Conservation (phyloP, 2,113 vertebrate genomes). For the Cyanoliseus patagonus region DNA sequence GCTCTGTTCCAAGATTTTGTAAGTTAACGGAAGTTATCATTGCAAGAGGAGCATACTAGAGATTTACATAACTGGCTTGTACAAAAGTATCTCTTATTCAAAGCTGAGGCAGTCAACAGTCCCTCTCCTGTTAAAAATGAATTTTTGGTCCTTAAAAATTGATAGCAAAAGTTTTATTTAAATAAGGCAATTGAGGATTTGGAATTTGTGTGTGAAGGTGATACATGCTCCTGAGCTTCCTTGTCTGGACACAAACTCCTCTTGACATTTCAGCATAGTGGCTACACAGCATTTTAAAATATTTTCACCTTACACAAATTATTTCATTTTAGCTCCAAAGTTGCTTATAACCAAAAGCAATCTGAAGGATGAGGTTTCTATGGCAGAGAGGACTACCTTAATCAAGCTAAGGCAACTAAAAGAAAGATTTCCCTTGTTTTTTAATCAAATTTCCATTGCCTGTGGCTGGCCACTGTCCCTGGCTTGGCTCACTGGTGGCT, state of each 20-base stretch:
- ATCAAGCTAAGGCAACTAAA: background rate
- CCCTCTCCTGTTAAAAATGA: background rate
- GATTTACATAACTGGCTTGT: background rate
- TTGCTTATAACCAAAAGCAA: background rate
- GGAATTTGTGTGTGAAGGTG: background rate
- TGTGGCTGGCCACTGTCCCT: no score
- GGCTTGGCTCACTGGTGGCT: background rate
- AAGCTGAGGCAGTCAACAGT: background rate
- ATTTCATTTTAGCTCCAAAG: background rate
- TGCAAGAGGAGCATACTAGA: background rate
- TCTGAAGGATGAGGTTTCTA: background rate
- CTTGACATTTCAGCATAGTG: background rate
- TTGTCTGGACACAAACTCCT: background rate
- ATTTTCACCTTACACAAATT: background rate
- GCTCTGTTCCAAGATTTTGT: rapidly evolving
- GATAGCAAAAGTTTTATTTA: background rate
- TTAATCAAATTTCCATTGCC: background rate
- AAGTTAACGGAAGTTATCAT: background rate
- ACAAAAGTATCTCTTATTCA: background rate
- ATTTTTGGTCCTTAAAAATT: background rate
- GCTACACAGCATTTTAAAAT: background rate
- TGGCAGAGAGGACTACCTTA: background rate
- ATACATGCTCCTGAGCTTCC: background rate
- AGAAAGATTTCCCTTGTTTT: background rate
- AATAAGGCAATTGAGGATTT: background rate